A percentile compares a stretch with the other conserved stretches of the same genome.
Conservation (phyloP, 2,113 vertebrate genomes). For the Chamaetylas fuelleborni region DNA sequence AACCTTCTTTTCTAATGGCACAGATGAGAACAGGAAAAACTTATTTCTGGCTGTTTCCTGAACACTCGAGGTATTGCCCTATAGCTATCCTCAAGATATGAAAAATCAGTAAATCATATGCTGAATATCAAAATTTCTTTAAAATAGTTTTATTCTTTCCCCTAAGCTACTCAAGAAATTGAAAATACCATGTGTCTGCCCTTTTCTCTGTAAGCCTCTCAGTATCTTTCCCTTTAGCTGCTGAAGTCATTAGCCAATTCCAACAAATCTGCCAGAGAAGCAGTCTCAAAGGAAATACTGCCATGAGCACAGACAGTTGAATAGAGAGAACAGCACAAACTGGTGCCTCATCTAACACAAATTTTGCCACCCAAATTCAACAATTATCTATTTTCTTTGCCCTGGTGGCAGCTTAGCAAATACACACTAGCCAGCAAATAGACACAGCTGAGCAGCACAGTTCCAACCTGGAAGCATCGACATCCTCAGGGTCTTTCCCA, state of each 20-base stretch:
- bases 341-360: not conserved
- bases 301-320: not conserved
- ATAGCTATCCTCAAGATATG: accelerated
- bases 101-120: not conserved
- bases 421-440: not conserved
- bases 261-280: not conserved
- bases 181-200: not conserved
- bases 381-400: not conserved
- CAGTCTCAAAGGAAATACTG: not conserved
- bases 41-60: not conserved
- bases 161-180: not conserved
- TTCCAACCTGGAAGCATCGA: not conserved
- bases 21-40: not conserved
- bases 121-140: not conserved
- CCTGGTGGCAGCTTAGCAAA: not conserved
- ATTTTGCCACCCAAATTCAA: not conserved
- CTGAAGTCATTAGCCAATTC: not conserved
- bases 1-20: not conserved
- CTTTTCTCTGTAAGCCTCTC: not conserved
- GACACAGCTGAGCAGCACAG: not conserved
- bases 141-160: not conserved
- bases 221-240: not conserved
- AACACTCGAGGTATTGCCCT: not conserved
- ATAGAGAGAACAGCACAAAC: not conserved
- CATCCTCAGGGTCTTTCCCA: not conserved